Evolutionary conservation across 2,888 invertebrate genomes (phyloP).

Genomic region (Abrostola tripartita): DNA sequence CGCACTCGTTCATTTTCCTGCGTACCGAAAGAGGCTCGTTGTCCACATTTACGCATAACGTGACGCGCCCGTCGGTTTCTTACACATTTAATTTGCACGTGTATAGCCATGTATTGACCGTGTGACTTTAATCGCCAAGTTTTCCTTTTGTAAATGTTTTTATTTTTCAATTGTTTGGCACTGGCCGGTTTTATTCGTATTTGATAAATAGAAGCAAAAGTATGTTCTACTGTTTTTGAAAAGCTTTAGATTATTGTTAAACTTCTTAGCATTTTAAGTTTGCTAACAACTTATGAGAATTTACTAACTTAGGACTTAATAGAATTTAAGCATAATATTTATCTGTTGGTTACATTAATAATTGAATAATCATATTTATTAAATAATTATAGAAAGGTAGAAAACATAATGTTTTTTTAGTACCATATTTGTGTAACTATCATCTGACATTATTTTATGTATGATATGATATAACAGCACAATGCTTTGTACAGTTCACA

Average conservation of each 20-base stretch:
- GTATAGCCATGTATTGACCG: constrained; percentile 13
- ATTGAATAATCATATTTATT: too few relatives aligned
- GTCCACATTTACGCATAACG: constrained; percentile 28
- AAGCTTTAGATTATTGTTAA: background rate
- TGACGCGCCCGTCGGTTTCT: constrained; percentile 19
- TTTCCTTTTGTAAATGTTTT: constrained; percentile 18
- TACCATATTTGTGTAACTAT: too few relatives aligned
- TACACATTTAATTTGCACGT: constrained; percentile 38
- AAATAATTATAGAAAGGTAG: too few relatives aligned
- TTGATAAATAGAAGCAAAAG: constrained; percentile 2
- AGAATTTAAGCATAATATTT: too few relatives aligned
- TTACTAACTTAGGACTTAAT: too few relatives aligned
- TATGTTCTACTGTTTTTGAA: background rate
- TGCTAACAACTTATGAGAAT: too few relatives aligned
- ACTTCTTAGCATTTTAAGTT: too few relatives aligned
- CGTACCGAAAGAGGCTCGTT: background rate
- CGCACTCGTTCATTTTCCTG: background rate
- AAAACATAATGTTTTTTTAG: too few relatives aligned
- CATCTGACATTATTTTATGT: too few relatives aligned
- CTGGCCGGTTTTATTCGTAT: constrained; percentile 3
- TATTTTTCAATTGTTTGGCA: constrained; percentile 17
- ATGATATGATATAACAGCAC: too few relatives aligned
- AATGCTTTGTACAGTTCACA: too few relatives aligned
- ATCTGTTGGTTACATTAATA: too few relatives aligned
- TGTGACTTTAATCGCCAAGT: constrained; percentile 26